Evolutionary conservation across 1,140 invertebrate genomes (phyloP).

Genomic region (Brachionus rubens): DNA sequence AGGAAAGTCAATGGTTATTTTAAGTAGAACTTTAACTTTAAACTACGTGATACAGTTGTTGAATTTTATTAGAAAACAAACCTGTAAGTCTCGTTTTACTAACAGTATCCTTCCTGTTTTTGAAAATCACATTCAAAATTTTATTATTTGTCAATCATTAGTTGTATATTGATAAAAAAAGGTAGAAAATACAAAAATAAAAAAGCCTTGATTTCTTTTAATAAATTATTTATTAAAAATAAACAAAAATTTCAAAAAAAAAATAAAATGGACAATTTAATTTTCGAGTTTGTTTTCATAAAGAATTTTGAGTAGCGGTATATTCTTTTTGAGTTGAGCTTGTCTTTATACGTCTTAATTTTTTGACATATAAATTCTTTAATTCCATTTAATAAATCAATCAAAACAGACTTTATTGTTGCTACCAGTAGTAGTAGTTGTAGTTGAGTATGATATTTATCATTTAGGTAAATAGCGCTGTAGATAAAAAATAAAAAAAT

Average conservation of each 20-base stretch:
- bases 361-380: conserved; percentile 15
- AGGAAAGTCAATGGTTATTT: neutral
- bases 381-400: conserved; percentile 15
- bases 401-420: too few species aligned
- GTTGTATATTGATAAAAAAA: too few species aligned
- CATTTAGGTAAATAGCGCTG: conserved; percentile 34
- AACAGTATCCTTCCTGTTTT: too few species aligned
- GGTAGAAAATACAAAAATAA: too few species aligned
- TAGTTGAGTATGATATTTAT: conserved; percentile 4
- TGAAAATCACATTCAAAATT: too few species aligned
- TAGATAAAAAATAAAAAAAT: conserved; percentile 21
- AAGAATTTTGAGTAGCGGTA: conserved; percentile 5
- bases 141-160: too few species aligned
- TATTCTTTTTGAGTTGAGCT: neutral
- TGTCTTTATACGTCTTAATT: neutral
- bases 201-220: conserved; percentile 3
- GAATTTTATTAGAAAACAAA: too few species aligned
- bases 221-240: conserved; percentile 34
- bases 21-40: too few species aligned
- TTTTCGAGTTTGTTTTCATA: conserved; percentile 32
- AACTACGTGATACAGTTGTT: conserved; percentile 1
- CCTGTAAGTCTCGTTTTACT: too few species aligned
- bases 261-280: conserved; percentile 1
- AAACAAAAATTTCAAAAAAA: too few species aligned
- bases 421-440: too few species aligned